phyloP scores from a whole-genome alignment of 2,888 invertebrate species.

The Drosophila paranaensis region DNA sequence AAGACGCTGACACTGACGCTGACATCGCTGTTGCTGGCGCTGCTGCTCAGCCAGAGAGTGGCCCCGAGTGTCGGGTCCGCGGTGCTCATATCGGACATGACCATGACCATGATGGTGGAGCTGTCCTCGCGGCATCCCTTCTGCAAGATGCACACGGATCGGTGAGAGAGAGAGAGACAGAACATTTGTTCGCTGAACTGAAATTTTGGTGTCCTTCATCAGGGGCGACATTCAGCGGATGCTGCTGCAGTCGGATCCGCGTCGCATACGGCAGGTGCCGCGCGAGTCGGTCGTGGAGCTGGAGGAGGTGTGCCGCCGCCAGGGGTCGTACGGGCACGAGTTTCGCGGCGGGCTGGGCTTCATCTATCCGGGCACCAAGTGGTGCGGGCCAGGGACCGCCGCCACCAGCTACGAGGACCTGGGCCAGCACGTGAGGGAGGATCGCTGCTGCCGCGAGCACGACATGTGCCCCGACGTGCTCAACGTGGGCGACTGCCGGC shows the following conservation, averaged over 20 bases:
- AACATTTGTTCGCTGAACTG: background rate
- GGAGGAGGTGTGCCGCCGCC: slow-evolving; percentile 86
- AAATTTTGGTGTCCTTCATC: background rate
- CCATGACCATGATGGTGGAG: slow-evolving; percentile 88
- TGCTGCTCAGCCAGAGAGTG: slow-evolving; percentile 55
- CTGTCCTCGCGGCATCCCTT: slow-evolving; percentile 87
- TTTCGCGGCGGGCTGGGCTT: slow-evolving; percentile 86
- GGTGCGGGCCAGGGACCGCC: slow-evolving; percentile 90
- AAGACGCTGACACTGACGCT: slow-evolving; percentile 38
- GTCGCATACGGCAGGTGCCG: slow-evolving; percentile 87
- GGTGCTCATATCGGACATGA: slow-evolving; percentile 87
- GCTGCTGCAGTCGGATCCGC: slow-evolving; percentile 87
- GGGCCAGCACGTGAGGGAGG: slow-evolving; percentile 88
- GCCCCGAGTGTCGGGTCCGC: slow-evolving; percentile 77
- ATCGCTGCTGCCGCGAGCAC: slow-evolving; percentile 90
- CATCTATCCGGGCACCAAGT: slow-evolving; percentile 90
- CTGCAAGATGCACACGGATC: slow-evolving; percentile 87
- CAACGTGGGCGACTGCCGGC: slow-evolving; percentile 87
- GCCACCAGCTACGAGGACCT: slow-evolving; percentile 88
- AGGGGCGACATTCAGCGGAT: slow-evolving; percentile 87
- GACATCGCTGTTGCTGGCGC: slow-evolving; percentile 43
- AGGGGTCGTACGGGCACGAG: slow-evolving; percentile 82
- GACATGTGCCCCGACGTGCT: slow-evolving; percentile 89
- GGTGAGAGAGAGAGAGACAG: slow-evolving; percentile 78
- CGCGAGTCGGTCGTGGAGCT: slow-evolving; percentile 87